phyloP scores from a whole-genome alignment of 2,797 vertebrate genomes.

The Peromyscus aztecus region DNA sequence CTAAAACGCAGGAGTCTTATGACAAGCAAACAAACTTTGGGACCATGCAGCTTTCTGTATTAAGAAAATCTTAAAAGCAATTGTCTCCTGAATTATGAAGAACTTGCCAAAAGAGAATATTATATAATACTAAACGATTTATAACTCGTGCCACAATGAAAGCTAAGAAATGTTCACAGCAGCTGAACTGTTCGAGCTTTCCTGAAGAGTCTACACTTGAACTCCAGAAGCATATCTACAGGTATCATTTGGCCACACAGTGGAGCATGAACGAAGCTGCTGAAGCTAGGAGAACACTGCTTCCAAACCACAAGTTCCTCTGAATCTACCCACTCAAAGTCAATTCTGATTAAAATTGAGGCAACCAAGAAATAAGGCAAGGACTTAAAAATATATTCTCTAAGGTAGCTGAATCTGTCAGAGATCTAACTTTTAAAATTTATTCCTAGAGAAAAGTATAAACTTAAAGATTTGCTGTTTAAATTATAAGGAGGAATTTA shows the following conservation, averaged over 20 bases:
- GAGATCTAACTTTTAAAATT: neutral
- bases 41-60: neutral
- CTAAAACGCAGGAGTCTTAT: slow-evolving; percentile 46
- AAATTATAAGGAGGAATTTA: slow-evolving; percentile 45
- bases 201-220: slow-evolving; percentile 48
- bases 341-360: slow-evolving; percentile 75
- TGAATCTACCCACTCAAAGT: slow-evolving; percentile 64
- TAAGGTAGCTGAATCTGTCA: neutral
- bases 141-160: neutral
- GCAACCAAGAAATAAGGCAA: slow-evolving; percentile 61
- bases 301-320: slow-evolving; percentile 72
- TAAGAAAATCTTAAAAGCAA: slow-evolving; percentile 55
- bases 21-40: slow-evolving; percentile 12
- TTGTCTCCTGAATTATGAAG: slow-evolving; percentile 41
- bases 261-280: slow-evolving; percentile 46
- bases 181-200: slow-evolving; percentile 37
- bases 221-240: slow-evolving; percentile 6
- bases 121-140: neutral
- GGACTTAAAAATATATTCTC: neutral
- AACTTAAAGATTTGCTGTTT: slow-evolving; percentile 7
- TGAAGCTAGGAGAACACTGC: slow-evolving; percentile 17
- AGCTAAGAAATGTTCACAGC: neutral
- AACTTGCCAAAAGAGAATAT: slow-evolving; percentile 20
- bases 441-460: slow-evolving; percentile 52
- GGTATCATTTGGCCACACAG: neutral